A percentile compares a stretch with the other conserved stretches of the same genome.
phyloP scores from a whole-genome alignment of 2,113 vertebrate genomes.

The Electrona antarctica region DNA sequence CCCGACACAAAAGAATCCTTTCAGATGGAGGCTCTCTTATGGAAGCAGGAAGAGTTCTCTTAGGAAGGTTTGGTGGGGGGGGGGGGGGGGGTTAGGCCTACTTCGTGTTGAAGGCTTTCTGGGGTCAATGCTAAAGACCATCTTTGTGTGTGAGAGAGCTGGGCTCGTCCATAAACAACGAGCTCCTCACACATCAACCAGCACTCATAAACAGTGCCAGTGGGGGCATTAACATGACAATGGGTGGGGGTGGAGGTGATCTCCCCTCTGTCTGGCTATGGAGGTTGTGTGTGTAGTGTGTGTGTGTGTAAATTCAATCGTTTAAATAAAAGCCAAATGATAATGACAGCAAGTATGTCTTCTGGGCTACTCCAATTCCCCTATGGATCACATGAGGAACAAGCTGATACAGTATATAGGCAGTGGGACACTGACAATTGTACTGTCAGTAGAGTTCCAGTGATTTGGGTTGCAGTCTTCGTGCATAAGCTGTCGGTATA shows the following conservation, averaged over 20 bases:
- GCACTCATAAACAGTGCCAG: constrained; percentile 71
- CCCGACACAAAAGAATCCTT: constrained; percentile 76
- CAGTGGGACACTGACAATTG: neutral
- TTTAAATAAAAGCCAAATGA: constrained; percentile 17
- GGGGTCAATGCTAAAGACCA: constrained; percentile 74
- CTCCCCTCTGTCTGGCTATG: constrained; percentile 55
- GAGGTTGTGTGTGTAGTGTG: constrained; percentile 52
- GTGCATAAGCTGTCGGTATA: too few relatives aligned
- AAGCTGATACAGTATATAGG: neutral
- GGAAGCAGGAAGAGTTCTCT: constrained; percentile 70
- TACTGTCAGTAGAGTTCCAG: neutral
- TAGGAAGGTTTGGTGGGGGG: constrained; percentile 2
- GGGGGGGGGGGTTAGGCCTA: neutral
- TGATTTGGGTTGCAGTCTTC: neutral
- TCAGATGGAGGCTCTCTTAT: constrained; percentile 71
- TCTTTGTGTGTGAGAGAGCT: constrained; percentile 77
- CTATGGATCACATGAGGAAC: neutral
- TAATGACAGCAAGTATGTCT: constrained; percentile 1
- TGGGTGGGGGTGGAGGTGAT: constrained; percentile 49
- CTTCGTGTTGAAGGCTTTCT: constrained; percentile 68
- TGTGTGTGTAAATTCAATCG: constrained; percentile 43
- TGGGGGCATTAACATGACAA: constrained; percentile 81
- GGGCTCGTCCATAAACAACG: constrained; percentile 70
- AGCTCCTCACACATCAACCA: constrained; percentile 76
- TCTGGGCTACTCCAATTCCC: neutral